These are phyloP conservation scores for Drosophila simulans DNA, from an alignment of 1,140 invertebrate genomes.

Conservation along the genomic window DNA sequence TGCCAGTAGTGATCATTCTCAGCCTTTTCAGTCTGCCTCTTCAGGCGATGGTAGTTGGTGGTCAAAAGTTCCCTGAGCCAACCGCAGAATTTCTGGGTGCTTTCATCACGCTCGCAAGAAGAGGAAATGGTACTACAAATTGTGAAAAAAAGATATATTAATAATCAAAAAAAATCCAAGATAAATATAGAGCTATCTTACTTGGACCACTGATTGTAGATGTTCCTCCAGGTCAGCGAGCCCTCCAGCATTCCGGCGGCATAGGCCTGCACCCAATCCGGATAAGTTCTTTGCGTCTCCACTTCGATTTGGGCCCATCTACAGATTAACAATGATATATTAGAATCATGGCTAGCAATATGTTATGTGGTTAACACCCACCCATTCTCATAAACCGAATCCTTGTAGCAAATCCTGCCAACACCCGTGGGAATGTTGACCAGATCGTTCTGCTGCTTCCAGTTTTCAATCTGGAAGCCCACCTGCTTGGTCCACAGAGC, in stretches of 20 bases:
- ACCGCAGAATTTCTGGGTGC: constrained; percentile 76
- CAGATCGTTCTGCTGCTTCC: constrained; percentile 91
- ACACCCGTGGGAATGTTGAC: constrained; percentile 87
- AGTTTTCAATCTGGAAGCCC: constrained; percentile 90
- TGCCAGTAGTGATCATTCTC: constrained; percentile 87
- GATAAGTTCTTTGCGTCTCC: constrained; percentile 89
- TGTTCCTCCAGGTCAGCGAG: constrained; percentile 91
- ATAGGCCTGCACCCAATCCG: constrained; percentile 92
- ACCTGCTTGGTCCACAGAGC: constrained; percentile 88
- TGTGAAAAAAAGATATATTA: not conserved
- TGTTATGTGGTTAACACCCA: constrained; percentile 59
- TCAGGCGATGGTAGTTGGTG: constrained; percentile 88
- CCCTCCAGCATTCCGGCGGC: constrained; percentile 96
- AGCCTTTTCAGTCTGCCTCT: constrained; percentile 88
- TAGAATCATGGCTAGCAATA: too few species aligned
- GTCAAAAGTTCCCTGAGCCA: constrained; percentile 75
- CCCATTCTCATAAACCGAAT: constrained; percentile 88
- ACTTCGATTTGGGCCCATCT: constrained; percentile 93
- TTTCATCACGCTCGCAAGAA: constrained; percentile 88
- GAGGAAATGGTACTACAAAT: constrained; percentile 87
- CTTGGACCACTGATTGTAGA: constrained; percentile 91
- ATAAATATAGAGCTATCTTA: constrained; percentile 25
- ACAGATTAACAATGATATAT: not conserved
- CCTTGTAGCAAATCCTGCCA: constrained; percentile 90
- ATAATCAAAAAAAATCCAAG: not conserved